Conservation (phyloP, 2,797 vertebrate genomes). For the Tauraco hartlaubi region DNA sequence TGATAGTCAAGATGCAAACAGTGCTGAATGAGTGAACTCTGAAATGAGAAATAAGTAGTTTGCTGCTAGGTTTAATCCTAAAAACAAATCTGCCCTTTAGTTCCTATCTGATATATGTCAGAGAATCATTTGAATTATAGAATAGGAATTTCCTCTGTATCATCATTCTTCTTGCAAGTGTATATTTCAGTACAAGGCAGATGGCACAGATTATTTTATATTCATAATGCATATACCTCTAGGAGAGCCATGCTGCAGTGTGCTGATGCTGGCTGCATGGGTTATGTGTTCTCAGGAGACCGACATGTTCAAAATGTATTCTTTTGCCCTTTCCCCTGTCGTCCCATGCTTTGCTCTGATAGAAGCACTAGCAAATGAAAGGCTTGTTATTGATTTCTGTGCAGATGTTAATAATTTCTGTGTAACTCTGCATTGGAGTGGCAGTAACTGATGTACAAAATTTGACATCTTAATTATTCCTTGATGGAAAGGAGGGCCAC, state of each 20-base stretch:
- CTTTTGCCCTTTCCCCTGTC: not conserved
- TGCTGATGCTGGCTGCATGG: slow-evolving; percentile 46
- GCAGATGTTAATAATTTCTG: slow-evolving; percentile 54
- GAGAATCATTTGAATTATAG: not conserved
- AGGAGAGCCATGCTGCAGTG: not conserved
- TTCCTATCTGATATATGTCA: not conserved
- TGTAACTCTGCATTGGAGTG: slow-evolving; percentile 18
- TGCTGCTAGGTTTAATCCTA: not conserved
- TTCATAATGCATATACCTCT: slow-evolving; percentile 35
- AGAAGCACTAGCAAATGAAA: slow-evolving; percentile 50
- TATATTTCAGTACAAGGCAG: slow-evolving; percentile 17
- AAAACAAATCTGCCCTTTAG: slow-evolving; percentile 5
- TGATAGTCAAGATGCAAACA: not conserved
- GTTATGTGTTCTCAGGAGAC: slow-evolving; percentile 45
- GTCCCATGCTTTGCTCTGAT: slow-evolving; percentile 17
- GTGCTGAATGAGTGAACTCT: not conserved
- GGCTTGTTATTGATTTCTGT: slow-evolving; percentile 67
- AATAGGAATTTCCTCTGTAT: not conserved
- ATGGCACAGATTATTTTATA: slow-evolving; percentile 5
- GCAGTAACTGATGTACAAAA: slow-evolving; percentile 11
- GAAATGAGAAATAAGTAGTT: not conserved
- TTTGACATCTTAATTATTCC: slow-evolving; percentile 59
- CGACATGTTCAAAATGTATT: slow-evolving; percentile 17
- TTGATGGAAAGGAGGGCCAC: slow-evolving; percentile 15
- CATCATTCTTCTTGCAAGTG: not conserved